phyloP scores from a whole-genome alignment of 1,140 invertebrate species.

The Harlomillsia oculata region DNA sequence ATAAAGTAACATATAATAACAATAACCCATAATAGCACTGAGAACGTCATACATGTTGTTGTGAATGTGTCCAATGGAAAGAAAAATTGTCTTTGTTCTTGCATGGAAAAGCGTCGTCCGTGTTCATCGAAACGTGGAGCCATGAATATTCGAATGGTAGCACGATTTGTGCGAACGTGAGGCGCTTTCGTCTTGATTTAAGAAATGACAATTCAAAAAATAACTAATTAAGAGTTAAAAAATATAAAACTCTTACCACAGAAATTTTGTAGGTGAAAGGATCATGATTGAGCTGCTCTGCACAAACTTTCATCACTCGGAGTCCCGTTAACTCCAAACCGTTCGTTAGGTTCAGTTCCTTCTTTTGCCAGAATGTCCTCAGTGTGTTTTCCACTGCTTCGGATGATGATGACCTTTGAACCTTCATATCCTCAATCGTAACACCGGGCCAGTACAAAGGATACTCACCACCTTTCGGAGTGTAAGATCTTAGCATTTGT shows the following conservation, averaged over 20 bases:
- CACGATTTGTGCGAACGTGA: slow-evolving; percentile 35
- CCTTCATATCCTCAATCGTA: slow-evolving; percentile 2
- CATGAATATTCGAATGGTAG: slow-evolving; percentile 65
- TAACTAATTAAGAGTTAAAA: background rate
- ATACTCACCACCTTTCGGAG: background rate
- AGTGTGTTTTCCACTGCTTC: slow-evolving; percentile 37
- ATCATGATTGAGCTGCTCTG: slow-evolving; percentile 64
- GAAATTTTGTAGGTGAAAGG: slow-evolving; percentile 54
- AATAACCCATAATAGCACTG: background rate
- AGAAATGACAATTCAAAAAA: background rate
- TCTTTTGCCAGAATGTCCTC: slow-evolving; percentile 62
- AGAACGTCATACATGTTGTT: slow-evolving; percentile 44
- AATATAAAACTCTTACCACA: slow-evolving; percentile 6
- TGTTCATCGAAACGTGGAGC: slow-evolving; percentile 59
- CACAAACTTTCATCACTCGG: slow-evolving; percentile 55
- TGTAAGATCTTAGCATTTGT: background rate
- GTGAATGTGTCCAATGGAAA: slow-evolving; percentile 70
- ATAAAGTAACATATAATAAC: background rate
- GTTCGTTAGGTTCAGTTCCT: slow-evolving; percentile 58
- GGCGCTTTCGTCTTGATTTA: background rate
- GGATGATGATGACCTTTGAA: background rate
- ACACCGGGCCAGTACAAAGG: slow-evolving; percentile 13
- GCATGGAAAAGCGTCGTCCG: slow-evolving; percentile 51
- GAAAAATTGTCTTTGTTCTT: slow-evolving; percentile 58
- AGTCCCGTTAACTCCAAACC: slow-evolving; percentile 66